A percentile compares a stretch with the other conserved stretches of the same genome.
Conservation (phyloP, 2,113 vertebrate genomes). For the Chaenocephalus aceratus region DNA sequence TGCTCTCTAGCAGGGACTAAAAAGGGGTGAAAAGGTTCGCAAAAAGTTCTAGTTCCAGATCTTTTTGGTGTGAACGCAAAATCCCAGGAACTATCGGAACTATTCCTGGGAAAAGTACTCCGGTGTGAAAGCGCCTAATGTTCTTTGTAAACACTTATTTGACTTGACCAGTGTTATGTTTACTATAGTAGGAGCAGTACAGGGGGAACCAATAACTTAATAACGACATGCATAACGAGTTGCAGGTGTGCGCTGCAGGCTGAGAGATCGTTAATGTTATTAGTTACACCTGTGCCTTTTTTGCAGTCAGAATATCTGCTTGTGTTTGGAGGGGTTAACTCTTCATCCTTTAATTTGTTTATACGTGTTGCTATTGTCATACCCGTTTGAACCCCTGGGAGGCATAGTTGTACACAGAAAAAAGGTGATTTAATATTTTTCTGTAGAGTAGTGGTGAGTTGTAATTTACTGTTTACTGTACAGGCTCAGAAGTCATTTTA, state of each 20-base stretch:
- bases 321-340: background rate
- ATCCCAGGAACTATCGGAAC: too few species aligned
- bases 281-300: background rate
- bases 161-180: background rate
- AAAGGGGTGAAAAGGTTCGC: too few species aligned
- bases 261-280: background rate
- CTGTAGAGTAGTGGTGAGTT: too few species aligned
- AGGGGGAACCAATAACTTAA: background rate
- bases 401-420: constrained; percentile 36
- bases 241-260: background rate
- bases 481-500: background rate
- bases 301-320: background rate
- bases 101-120: too few species aligned
- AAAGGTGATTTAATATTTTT: background rate
- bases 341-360: background rate
- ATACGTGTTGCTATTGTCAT: constrained; percentile 10
- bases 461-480: background rate
- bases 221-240: background rate
- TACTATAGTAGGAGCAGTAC: background rate
- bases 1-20: too few species aligned
- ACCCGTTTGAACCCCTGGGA: constrained; percentile 35
- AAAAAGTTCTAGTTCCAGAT: too few species aligned
- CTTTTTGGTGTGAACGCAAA: too few species aligned
- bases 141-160: too few species aligned
- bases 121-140: too few species aligned